Evolutionary conservation across 2,113 vertebrate species (phyloP), one percentile per base, ranked within the genome.

Genomic region (Xiphophorus maculatus): DNA sequence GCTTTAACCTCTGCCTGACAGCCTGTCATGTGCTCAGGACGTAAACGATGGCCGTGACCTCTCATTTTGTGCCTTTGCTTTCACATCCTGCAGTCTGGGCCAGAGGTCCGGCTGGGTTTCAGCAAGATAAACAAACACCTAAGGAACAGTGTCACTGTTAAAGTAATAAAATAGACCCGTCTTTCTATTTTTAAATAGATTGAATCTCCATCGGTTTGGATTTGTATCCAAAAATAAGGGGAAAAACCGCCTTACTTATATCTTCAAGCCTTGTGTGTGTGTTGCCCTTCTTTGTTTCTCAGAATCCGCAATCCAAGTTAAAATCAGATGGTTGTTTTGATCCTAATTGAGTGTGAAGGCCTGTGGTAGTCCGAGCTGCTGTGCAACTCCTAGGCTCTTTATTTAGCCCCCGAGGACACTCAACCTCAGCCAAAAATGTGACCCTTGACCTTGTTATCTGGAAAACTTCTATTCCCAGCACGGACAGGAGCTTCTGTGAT

Each of bases 341-440:
- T 89, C 82, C 80, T 87, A 90, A 92, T 90, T 85, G 85, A 88
- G 82, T 68, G 69, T 64, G 85, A 91, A 83, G 66, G 84, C 71
- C 82, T 83, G 82, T 32, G 70, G 74, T 69, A 33, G 84, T 69
- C 75, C 63, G 73, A 69, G 89, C 76, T 37, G 81, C 86, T 85
- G 85, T 81, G 84, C 83, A 87, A 91, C 87, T 87, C 80, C 84
- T 82, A 85, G 83, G 85, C 81, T 93, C 92, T 91, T 93, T 92
- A 92, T 95, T 93, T 94, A 94, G 93, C 91, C 90, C 85, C 72
- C 1, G 79, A 87, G 91, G 81, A 91, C 86, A 79, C 84, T 88
- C 90, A 89, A 89, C 90, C 91, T 93, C 93, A 90, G 89, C 79
- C 92, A 92, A 89, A 92, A 93, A 94, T 93, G 93, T 86, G 79